phyloP scores from a whole-genome alignment of 2,888 invertebrate species.

The Phengaris alcon region DNA sequence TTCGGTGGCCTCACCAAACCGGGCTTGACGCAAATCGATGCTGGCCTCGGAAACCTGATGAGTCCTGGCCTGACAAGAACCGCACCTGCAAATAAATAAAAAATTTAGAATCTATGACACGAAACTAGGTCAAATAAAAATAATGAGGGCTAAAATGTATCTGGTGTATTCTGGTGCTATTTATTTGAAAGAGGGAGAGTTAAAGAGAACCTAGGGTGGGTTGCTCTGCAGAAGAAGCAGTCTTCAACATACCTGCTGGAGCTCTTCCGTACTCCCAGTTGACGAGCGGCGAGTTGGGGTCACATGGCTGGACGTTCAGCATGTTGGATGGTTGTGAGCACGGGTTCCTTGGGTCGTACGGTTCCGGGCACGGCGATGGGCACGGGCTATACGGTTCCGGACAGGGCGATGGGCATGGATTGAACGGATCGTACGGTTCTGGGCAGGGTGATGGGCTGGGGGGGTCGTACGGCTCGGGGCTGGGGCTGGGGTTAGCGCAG shows the following conservation, averaged over 20 bases:
- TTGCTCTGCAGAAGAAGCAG: too few species aligned
- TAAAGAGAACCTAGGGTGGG: not conserved
- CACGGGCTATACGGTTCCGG: conserved; percentile 34
- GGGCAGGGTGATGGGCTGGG: conserved; percentile 32
- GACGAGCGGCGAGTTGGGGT: conserved; percentile 13
- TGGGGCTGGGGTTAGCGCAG: conserved; percentile 36
- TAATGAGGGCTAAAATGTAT: too few species aligned
- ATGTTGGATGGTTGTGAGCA: conserved; percentile 34
- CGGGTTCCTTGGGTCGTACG: conserved; percentile 40
- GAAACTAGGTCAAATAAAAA: too few species aligned
- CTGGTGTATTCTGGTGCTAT: too few species aligned
- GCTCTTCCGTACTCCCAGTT: conserved; percentile 8
- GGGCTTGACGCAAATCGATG: conserved; percentile 56
- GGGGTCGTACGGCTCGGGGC: conserved; percentile 35
- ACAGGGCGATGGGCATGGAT: not conserved
- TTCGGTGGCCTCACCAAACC: conserved; percentile 50
- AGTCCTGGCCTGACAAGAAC: conserved; percentile 57
- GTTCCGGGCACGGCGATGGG: conserved; percentile 27
- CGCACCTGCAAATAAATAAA: conserved; percentile 46
- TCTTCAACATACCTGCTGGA: not conserved
- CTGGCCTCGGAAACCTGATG: conserved; percentile 52
- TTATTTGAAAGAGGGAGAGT: too few species aligned
- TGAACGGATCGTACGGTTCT: too few species aligned
- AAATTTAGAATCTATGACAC: too few species aligned
- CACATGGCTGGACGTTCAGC: conserved; percentile 36